These are phyloP conservation scores for Beris morrisii DNA, from an alignment of 2,888 invertebrate genomes.

Conservation along the genomic window DNA sequence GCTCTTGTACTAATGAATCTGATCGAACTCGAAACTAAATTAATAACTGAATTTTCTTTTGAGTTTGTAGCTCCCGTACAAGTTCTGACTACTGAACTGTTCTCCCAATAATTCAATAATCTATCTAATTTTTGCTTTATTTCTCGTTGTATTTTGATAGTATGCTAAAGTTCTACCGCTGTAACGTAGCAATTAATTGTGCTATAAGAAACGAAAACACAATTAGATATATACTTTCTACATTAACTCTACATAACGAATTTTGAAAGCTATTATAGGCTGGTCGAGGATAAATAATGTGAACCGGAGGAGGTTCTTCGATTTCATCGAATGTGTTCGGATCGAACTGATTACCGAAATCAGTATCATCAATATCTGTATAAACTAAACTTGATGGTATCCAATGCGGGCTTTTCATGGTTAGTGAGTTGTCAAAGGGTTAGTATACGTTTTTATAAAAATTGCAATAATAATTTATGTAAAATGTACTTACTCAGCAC, in stretches of 20 bases:
- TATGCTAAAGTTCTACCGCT: neutral
- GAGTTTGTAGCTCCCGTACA: too few species aligned
- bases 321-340: constrained; percentile 65
- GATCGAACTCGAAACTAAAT: too few species aligned
- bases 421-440: neutral
- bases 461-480: neutral
- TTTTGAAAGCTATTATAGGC: constrained; percentile 42
- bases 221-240: constrained; percentile 17
- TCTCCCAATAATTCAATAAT: neutral
- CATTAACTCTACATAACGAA: constrained; percentile 15
- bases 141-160: neutral
- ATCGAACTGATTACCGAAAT: constrained; percentile 50
- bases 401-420: constrained; percentile 58
- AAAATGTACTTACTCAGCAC: constrained; percentile 69
- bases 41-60: too few species aligned
- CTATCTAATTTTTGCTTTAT: neutral
- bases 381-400: constrained; percentile 68
- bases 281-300: constrained; percentile 70
- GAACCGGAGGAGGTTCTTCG: constrained; percentile 69
- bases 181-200: constrained; percentile 3
- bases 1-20: too few species aligned
- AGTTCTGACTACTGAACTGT: too few species aligned
- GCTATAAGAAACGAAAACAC: constrained; percentile 5
- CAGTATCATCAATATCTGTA: constrained; percentile 60
- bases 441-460: neutral